These are phyloP conservation scores for Falcunculus frontatus DNA, from an alignment of 2,113 vertebrate genomes.

Conservation along the genomic window DNA sequence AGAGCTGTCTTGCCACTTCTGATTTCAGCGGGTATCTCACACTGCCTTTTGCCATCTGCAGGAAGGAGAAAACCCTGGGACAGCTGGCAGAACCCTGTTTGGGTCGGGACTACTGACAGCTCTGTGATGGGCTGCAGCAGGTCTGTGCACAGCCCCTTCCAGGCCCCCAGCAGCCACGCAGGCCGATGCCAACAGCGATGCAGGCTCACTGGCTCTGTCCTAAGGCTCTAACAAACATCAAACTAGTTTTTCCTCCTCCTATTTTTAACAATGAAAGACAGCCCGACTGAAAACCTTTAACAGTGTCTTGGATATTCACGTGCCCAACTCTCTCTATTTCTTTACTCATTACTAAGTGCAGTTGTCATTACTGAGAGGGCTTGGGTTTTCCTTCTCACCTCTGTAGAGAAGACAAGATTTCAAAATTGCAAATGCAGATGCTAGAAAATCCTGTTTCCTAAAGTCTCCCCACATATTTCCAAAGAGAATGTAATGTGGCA, in stretches of 20 bases:
- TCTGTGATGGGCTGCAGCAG: not conserved
- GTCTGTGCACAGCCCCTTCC: accelerated
- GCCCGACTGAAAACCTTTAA: not conserved
- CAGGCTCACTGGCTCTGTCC: not conserved
- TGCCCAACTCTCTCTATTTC: not conserved
- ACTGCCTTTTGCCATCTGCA: not conserved
- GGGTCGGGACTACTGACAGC: accelerated
- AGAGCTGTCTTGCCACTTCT: not conserved
- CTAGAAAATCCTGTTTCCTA: not conserved
- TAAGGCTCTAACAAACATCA: not conserved
- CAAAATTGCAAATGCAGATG: not conserved
- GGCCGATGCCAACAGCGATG: accelerated
- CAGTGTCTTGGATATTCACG: not conserved
- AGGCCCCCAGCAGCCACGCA: not conserved
- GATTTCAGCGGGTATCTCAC: not conserved
- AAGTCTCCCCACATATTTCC: not conserved
- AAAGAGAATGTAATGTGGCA: not conserved
- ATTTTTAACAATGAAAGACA: not conserved
- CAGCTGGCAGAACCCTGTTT: not conserved
- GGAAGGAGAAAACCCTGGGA: not conserved
- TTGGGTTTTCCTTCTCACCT: not conserved
- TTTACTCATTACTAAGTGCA: not conserved
- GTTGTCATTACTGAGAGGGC: not conserved
- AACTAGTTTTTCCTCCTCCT: not conserved
- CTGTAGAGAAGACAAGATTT: not conserved